Base-by-base conservation (phyloP, 2,797 vertebrate genomes). In the Pseudomugil tenellus region DNA sequence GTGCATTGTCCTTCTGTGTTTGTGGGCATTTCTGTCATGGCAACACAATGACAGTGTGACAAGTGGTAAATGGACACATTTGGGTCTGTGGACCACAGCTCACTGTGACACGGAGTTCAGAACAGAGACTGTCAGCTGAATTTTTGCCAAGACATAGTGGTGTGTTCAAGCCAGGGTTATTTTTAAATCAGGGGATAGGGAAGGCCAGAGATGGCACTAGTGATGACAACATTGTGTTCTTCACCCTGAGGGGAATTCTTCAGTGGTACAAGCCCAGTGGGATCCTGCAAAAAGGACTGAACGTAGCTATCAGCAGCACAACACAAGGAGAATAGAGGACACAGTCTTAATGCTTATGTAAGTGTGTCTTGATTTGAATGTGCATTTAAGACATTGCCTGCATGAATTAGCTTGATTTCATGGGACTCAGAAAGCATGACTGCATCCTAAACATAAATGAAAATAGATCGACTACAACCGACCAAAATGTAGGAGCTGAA, bases 211-310 rank as follows among this genome's bases (percentile, higher is more conserved):
- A 89, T 81, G 77, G 86, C 81, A 87, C 76, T 57, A 52, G 81
- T 90, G 84, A 91, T 89, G 90, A 91, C 87, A 90, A 81, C 82
- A 75, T 49, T 81, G 76, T 81, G 80, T 81, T 85, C 74, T 84
- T 85, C 80, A 77, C 76, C 90, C 88, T 21, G 61, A 80, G 84
- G 88, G 72, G 68, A 85, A 79, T 61, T 81, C 84, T 89, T 85
- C 76, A 84, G 79, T 66, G 79, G 83, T 73, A 83, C 25, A 52
- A 71, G 67, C 64, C 80, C 82, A 10, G 75, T 73, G 77, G 82
- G 85, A 89, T 66, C 72, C 31, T 32, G 77, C 75, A 71, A 88
- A 84, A 67, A 67, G 79, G 81, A 86, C 70, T 31, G 58, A 81
- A 76, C 37, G 41, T 51, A 70, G 76, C 76, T 56, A 87, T 87